These are phyloP conservation scores for Drosophila paranaensis DNA, from an alignment of 2,888 invertebrate genomes.

Conservation along the genomic window DNA sequence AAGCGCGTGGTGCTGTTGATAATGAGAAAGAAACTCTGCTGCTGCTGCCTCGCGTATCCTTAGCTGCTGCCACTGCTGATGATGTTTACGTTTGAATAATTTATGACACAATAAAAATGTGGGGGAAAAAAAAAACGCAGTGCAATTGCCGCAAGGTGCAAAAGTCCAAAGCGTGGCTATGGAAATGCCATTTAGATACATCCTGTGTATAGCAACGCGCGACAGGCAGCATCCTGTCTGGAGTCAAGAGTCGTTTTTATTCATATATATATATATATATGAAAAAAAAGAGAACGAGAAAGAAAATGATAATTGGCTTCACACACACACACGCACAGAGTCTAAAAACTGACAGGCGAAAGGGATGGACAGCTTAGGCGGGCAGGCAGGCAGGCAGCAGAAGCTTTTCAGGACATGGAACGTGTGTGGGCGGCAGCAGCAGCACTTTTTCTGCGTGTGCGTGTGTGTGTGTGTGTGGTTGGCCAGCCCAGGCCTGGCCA, in stretches of 20 bases:
- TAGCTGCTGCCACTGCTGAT: conserved; percentile 61
- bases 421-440: conserved; percentile 21
- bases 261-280: conserved; percentile 35
- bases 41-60: conserved; percentile 11
- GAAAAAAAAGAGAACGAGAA: conserved; percentile 1
- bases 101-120: conserved; percentile 79
- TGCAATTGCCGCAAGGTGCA: conserved; percentile 79
- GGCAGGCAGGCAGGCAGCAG: conserved; percentile 36
- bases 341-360: conserved; percentile 62
- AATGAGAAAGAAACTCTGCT: conserved; percentile 59
- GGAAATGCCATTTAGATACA: conserved; percentile 75
- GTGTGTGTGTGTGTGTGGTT: conserved; percentile 1
- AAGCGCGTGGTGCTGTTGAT: conserved; percentile 65
- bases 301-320: conserved; percentile 75
- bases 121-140: conserved; percentile 28
- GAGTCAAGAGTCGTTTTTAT: conserved; percentile 65
- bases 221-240: conserved; percentile 27
- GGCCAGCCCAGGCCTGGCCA: conserved; percentile 37
- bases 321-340: conserved; percentile 33
- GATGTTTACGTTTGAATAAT: conserved; percentile 84
- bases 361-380: conserved; percentile 57
- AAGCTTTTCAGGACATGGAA: conserved; percentile 3
- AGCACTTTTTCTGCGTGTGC: conserved; percentile 18
- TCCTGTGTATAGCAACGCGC: conserved; percentile 42
- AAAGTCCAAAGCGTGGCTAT: conserved; percentile 57